Base-by-base conservation (phyloP, 2,113 vertebrate species). In the Peromyscus leucopus region DNA sequence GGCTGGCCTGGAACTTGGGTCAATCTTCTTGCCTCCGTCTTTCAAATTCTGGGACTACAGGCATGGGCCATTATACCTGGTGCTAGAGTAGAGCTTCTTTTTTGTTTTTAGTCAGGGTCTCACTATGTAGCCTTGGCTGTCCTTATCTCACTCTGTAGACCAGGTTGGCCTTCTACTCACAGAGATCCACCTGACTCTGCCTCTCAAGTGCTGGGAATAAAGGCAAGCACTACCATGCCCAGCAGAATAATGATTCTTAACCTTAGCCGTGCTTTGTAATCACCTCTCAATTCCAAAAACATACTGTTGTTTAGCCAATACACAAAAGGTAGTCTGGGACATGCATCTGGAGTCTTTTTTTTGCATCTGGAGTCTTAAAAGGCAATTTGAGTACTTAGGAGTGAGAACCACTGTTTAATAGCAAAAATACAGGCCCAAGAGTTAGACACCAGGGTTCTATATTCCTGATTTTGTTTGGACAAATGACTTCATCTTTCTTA, bases 401-500 rank as follows among this genome's bases (percentile, higher is more conserved):
- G 11, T 42, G 22, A 92, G 90, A 95, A 93, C 42, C 22, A 59
- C 42, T 65, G n/a, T 86, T 63, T 76, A 72, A 42, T 80, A 92
- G 55, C 10, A 65, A 78, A 95, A 95, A 11, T 51, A 72, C 33
- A 94, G 85, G 39, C 7, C 80, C 55, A 61, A 78, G 46, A n/a
- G 19, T 72, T 71, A 85, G 75, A 82, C 22, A 86, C n/a, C 31
- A 51, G 57, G 65, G 33, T 46, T 61, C 78, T 42, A 79, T 55
- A 75, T 83, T 63, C 42, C 63, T 63, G 31, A 89, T 46, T 92
- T 97, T 82, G 36, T 24, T 89, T 95, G 69, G 84, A 67, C 67
- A 89, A 63, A 82, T 63, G 57, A 61, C 16, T 91, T 93, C n/a
- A n/a, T 72, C 42, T 89, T 95, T 93, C n/a, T 89, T 84, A 93